Evolutionary conservation across 2,113 vertebrate genomes (phyloP).

Genomic region (Nesoenas mayeri): DNA sequence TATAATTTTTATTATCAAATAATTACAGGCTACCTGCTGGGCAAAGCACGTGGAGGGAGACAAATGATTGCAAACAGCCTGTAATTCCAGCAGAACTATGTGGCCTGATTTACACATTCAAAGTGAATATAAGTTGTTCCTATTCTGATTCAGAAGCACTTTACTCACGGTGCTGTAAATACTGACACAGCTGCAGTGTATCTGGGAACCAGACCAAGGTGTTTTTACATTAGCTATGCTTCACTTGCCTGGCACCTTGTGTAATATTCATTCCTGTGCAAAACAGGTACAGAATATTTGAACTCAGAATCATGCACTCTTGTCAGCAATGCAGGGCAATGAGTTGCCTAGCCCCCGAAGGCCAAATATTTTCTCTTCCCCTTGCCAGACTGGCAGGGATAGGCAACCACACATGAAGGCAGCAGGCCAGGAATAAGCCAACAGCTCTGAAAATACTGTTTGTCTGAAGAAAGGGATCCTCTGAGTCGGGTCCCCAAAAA

Average conservation of each 20-base stretch:
- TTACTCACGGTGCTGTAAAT: slow-evolving; percentile 19
- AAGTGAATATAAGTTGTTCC: neutral
- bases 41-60: slow-evolving; percentile 29
- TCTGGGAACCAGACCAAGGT: slow-evolving; percentile 54
- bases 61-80: slow-evolving; percentile 44
- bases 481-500: neutral
- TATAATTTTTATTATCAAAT: slow-evolving; percentile 65
- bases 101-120: neutral
- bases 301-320: slow-evolving; percentile 4
- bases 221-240: slow-evolving; percentile 53
- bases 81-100: slow-evolving; percentile 33
- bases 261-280: slow-evolving; percentile 44
- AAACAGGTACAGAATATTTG: slow-evolving; percentile 44
- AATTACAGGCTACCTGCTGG: slow-evolving; percentile 61
- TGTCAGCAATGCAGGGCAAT: slow-evolving; percentile 19
- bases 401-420: slow-evolving; percentile 21
- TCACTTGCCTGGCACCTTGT: slow-evolving; percentile 55
- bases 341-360: neutral
- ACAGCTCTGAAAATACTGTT: neutral
- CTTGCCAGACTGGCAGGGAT: slow-evolving; percentile 22
- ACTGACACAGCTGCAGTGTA: slow-evolving; percentile 53
- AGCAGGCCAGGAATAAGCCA: slow-evolving; percentile 13
- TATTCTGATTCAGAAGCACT: slow-evolving; percentile 40
- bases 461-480: neutral
- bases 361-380: slow-evolving; percentile 51